A percentile compares a stretch with the other conserved stretches of the same genome.
phyloP scores from a whole-genome alignment of 2,113 vertebrate species.

The Elephas maximus region DNA sequence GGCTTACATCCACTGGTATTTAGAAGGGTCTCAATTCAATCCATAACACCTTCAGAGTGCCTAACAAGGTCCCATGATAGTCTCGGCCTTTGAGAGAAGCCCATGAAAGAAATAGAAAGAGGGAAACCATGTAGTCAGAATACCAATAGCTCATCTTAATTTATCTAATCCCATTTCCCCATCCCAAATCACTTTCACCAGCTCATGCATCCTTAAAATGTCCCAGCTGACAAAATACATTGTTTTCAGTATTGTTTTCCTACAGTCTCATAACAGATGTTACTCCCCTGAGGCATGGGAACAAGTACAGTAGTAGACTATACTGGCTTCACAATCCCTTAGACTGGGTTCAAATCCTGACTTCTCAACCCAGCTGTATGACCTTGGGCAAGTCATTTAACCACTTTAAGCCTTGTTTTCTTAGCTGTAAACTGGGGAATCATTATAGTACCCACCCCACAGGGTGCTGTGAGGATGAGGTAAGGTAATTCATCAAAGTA shows the following conservation, averaged over 20 bases:
- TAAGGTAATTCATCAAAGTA: not conserved
- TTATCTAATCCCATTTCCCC: not conserved
- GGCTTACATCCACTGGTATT: too few species aligned
- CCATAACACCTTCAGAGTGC: too few species aligned
- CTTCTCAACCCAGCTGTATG: not conserved
- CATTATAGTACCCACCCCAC: not conserved
- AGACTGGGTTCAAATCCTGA: conserved; percentile 11
- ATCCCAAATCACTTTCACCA: not conserved
- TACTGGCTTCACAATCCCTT: not conserved
- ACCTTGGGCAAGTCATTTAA: too few species aligned
- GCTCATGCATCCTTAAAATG: not conserved
- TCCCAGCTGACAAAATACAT: not conserved
- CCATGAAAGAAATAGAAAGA: not conserved
- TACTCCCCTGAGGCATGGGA: not conserved
- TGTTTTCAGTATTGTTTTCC: not conserved
- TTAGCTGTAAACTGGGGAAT: not conserved
- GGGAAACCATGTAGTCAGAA: not conserved
- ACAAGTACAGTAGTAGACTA: not conserved
- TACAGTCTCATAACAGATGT: not conserved
- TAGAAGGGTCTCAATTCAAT: too few species aligned
- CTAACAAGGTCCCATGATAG: too few species aligned
- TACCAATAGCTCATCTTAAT: not conserved
- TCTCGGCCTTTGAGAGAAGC: not conserved
- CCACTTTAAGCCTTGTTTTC: not conserved
- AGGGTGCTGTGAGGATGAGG: not conserved